phyloP scores from a whole-genome alignment of 2,113 vertebrate genomes.

The Varanus komodoensis region DNA sequence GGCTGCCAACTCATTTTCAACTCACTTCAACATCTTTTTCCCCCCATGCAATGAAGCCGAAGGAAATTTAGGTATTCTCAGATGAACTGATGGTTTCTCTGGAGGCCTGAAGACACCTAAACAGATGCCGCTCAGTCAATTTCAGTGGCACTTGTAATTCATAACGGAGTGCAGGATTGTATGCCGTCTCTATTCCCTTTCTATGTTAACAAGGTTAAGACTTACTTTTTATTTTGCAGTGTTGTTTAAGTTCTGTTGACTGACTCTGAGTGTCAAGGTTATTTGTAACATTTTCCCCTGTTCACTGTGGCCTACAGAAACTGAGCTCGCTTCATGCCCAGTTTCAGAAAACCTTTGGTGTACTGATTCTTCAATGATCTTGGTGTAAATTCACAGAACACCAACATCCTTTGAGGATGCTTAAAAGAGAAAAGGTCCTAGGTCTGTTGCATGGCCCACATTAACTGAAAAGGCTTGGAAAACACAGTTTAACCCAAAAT shows the following conservation, averaged over 20 bases:
- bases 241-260: not conserved
- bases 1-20: not conserved
- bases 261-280: not conserved
- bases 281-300: not conserved
- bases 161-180: not conserved
- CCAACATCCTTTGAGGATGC: not conserved
- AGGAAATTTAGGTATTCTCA: not conserved
- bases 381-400: not conserved
- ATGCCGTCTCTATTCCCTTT: not conserved
- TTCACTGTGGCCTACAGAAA: not conserved
- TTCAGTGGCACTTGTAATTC: not conserved
- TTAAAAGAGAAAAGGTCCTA: not conserved
- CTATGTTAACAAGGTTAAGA: not conserved
- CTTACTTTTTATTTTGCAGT: not conserved
- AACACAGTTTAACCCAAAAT: constrained; percentile 1
- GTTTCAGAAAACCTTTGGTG: not conserved
- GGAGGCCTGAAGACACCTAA: not conserved
- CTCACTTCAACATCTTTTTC: not conserved
- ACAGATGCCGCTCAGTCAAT: not conserved
- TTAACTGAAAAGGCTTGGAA: not conserved
- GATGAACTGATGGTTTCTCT: not conserved
- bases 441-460: not conserved
- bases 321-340: not conserved
- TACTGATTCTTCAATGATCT: not conserved
- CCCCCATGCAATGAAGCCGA: not conserved